Percentiles rank a stretch among this genome's conserved stretches.
Conservation (phyloP, 2,888 invertebrate genomes). For the Acrobasis repandana region DNA sequence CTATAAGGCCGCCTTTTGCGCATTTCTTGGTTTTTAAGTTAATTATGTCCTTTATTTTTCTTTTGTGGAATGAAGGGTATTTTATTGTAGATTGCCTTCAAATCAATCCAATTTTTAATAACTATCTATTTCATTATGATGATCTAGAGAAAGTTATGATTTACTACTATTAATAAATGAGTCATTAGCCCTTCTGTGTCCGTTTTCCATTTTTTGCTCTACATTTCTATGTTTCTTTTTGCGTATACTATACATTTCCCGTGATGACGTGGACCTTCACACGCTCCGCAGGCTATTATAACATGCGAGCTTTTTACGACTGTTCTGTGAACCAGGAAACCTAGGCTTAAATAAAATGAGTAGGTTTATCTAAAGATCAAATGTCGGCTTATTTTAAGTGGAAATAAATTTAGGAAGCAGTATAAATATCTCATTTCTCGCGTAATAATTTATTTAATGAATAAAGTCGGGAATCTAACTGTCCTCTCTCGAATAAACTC, state of each 20-base stretch:
- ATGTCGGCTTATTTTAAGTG: conserved; percentile 2
- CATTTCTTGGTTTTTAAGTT: too few relatives aligned
- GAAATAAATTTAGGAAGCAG: not conserved
- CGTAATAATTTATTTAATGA: not conserved
- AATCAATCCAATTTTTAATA: too few relatives aligned
- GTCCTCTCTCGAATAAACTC: not conserved
- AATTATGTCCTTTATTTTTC: too few relatives aligned
- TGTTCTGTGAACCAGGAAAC: conserved; percentile 59
- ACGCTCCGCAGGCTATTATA: conserved; percentile 65
- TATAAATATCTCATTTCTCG: not conserved
- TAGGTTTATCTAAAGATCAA: conserved; percentile 16
- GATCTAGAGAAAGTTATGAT: not conserved
- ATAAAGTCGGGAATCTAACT: not conserved
- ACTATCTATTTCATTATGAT: too few relatives aligned
- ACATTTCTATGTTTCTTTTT: conserved; percentile 46
- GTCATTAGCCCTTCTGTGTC: conserved; percentile 9
- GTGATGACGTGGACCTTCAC: conserved; percentile 64
- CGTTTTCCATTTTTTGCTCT: conserved; percentile 27
- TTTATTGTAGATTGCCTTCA: too few relatives aligned
- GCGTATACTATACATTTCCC: conserved; percentile 44
- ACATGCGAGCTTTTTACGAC: conserved; percentile 55
- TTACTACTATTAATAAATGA: not conserved
- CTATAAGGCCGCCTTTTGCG: too few relatives aligned
- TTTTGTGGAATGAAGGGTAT: too few relatives aligned
- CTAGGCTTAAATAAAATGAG: conserved; percentile 35